Evolutionary conservation across 2,797 vertebrate genomes (phyloP), one percentile per base, ranked within the genome.

Genomic region (Pantherophis vulpinus): DNA sequence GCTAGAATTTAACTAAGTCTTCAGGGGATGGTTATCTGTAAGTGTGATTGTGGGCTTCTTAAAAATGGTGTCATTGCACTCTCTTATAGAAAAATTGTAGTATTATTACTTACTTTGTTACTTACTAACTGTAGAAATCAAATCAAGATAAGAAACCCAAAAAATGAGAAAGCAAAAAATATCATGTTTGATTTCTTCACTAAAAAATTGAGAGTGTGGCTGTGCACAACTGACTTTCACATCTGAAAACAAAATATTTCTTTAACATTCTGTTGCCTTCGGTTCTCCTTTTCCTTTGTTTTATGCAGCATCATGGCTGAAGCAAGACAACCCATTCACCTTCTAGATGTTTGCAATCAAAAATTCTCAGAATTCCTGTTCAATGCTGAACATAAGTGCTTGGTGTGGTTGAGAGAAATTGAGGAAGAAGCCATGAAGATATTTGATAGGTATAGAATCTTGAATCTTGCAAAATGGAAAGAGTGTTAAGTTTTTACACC

Each of bases 391-490:
- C 97, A 97, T 95, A 98, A 98, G 91, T 98, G 98, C 95, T 96
- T 99, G 97, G 98, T 99, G 91, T 99, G 99, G 99, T 98, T 99
- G 60, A 96, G 97, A 93, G 99, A 99, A 96, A 99, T 98, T 58
- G 97, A 99, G 93, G 98, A 99, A 94, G 99, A 99, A 96, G 99
- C 99, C 6, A 83, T 97, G 91, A 98, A 98, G 90, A 98, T 99
- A 98, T 98, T 99, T 90, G 98, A 98, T 91, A 98, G 98, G 99
- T 99, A 91, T 90, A 32, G 13, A n/a, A 70, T 8, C 1, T 88
- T 13, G 42, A 89, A 86, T 83, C 23, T 83, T 83, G 42, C 79
- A 83, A 47, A 47, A 83, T 47, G 61, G 92, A 16, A 37, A 61
- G 14, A 16, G 2, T 18, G 5, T 74, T 54, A 18, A 32, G 9